Evolutionary conservation across 2,797 vertebrate species (phyloP), one percentile per base, ranked within the genome.

Genomic region (Alca torda): DNA sequence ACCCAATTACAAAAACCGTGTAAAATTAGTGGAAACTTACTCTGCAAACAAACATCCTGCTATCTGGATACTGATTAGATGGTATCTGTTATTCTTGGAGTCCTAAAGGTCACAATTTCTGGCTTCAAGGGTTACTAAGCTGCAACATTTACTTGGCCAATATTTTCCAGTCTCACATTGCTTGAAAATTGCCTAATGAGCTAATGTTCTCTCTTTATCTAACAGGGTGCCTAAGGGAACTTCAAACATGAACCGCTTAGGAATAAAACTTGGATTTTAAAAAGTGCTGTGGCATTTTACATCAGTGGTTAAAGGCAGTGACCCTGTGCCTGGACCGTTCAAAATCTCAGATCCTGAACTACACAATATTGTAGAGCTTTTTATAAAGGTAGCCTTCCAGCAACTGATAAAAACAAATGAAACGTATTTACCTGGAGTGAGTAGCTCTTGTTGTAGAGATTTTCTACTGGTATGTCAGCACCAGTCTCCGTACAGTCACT

Each of bases 401-500:
- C 1, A 6, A n/a, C 30, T 39, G 65, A 73, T 73, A 67, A 90
- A 57, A 18, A 1, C 81, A 72, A 72, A 46, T 5, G 60, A 10
- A 43, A n/a, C 6, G 54, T 59, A 35, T 54, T 94, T 98, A 98
- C 98, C 98, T 98, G 98, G 31, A 98, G 96, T 3, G 98, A 98
- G 65, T 98, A 98, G 81, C 95, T 97, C 30, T 98, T 98, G 10
- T 98, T 97, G 39, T 98, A 98, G 94, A 98, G 97, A 31, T 98
- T 98, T 21, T 90, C 68, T 37, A 98, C 82, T 0, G 97, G 97
- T 43, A 98, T 97, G 3, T 98, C 98, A 4, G 72, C 95, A 13
- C 98, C 98, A 0, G 98, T 97, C 92, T 98, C 96, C 0, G 98
- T 98, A 84, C 98, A 98, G 74, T 98, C 97, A 51, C 98, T 98